Percentiles rank a stretch among this genome's conserved stretches.
phyloP scores from a whole-genome alignment of 2,113 vertebrate species.

The Gobiocypris rarus region DNA sequence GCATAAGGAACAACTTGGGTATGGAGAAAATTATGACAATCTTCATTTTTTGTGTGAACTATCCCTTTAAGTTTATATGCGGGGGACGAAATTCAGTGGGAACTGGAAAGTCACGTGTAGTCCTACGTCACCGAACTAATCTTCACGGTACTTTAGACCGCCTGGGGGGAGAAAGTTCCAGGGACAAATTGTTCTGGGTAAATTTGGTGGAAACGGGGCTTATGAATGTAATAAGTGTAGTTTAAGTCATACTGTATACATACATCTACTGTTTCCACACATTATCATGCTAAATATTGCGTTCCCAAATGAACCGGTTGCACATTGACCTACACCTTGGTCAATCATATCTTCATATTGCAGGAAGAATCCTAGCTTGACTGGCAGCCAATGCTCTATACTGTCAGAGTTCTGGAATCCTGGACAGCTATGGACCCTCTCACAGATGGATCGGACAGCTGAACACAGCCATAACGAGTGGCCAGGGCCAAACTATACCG shows the following conservation, averaged over 20 bases:
- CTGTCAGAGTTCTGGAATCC: slow-evolving; percentile 42
- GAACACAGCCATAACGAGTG: slow-evolving; percentile 49
- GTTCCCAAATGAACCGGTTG: not conserved
- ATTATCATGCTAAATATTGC: not conserved
- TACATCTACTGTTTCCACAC: not conserved
- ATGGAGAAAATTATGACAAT: too few relatives aligned
- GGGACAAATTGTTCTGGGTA: too few relatives aligned
- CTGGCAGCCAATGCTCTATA: slow-evolving; percentile 45
- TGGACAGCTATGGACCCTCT: slow-evolving; percentile 46
- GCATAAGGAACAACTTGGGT: too few relatives aligned
- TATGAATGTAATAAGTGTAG: not conserved
- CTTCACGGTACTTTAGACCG: too few relatives aligned
- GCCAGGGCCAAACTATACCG: slow-evolving; percentile 39
- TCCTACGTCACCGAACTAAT: too few relatives aligned
- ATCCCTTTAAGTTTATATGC: too few relatives aligned
- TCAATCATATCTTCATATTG: slow-evolving; percentile 31
- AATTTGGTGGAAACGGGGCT: too few relatives aligned
- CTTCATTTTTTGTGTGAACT: too few relatives aligned
- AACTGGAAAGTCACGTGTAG: too few relatives aligned
- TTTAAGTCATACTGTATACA: not conserved
- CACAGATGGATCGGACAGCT: slow-evolving; percentile 57
- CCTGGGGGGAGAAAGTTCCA: too few relatives aligned
- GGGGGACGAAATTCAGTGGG: too few relatives aligned
- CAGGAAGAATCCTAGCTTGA: slow-evolving; percentile 42
- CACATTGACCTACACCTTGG: not conserved